Evolutionary conservation across 2,888 invertebrate genomes (phyloP).

Genomic region (Syrphus vitripennis): DNA sequence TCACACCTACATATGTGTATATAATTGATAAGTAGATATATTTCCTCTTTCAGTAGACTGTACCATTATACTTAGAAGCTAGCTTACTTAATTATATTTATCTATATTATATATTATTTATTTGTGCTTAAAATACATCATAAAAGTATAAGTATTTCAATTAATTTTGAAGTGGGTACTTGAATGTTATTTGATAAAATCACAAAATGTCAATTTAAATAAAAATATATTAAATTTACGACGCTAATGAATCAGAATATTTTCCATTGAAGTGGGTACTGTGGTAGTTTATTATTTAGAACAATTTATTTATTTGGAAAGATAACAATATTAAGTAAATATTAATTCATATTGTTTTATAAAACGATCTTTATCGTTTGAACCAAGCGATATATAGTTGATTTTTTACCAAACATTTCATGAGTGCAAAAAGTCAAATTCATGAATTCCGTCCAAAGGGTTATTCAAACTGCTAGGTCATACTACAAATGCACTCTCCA

Average conservation of each 20-base stretch:
- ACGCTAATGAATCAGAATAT: neutral
- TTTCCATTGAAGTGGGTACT: neutral
- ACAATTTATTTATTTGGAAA: neutral
- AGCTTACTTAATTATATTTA: too few relatives aligned
- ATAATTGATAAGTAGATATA: neutral
- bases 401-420: too few relatives aligned
- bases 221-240: neutral
- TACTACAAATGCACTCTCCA: too few relatives aligned
- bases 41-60: neutral
- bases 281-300: neutral
- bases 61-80: neutral
- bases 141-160: too few relatives aligned
- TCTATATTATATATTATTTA: too few relatives aligned
- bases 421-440: too few relatives aligned
- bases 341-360: neutral
- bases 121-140: too few relatives aligned
- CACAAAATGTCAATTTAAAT: neutral
- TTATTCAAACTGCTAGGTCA: too few relatives aligned
- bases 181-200: neutral
- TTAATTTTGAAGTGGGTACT: neutral
- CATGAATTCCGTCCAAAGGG: too few relatives aligned
- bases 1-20: constrained; percentile 1
- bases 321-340: neutral
- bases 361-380: too few relatives aligned
- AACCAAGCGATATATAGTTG: too few relatives aligned